Evolutionary conservation across 2,797 vertebrate species (phyloP).

Genomic region (Novumbra hubbsi): DNA sequence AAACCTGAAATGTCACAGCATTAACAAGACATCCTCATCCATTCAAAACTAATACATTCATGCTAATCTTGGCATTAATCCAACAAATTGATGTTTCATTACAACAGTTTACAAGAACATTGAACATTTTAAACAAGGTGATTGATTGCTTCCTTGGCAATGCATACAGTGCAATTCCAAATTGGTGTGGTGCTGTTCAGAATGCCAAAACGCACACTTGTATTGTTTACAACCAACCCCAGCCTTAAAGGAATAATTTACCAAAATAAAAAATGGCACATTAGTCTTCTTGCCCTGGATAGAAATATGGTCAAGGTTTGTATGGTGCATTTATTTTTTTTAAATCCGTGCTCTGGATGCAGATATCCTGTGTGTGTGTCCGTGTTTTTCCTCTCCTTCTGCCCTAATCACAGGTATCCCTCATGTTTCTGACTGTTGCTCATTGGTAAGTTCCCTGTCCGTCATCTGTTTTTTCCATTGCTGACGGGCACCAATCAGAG

Average conservation of each 20-base stretch:
- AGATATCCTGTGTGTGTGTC: too few species aligned
- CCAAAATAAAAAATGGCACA: background rate
- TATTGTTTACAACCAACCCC: background rate
- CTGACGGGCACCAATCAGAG: too few species aligned
- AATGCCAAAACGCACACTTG: slow-evolving; percentile 7
- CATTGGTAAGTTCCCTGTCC: too few species aligned
- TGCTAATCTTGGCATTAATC: slow-evolving; percentile 14
- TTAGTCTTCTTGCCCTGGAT: too few species aligned
- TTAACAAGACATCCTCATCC: slow-evolving; percentile 32
- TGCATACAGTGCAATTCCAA: slow-evolving; percentile 29
- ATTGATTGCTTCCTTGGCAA: slow-evolving; percentile 33
- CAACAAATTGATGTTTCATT: slow-evolving; percentile 32
- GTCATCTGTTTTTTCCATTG: too few species aligned
- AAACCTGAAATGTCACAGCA: slow-evolving; percentile 44
- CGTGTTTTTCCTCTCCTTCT: too few species aligned
- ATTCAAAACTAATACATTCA: slow-evolving; percentile 14
- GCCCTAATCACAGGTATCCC: too few species aligned
- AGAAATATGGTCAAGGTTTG: too few species aligned
- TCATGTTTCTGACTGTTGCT: too few species aligned
- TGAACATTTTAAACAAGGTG: slow-evolving; percentile 32
- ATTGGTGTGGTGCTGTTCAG: slow-evolving; percentile 17
- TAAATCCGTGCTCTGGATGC: too few species aligned
- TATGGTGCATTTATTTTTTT: too few species aligned
- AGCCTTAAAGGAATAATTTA: background rate
- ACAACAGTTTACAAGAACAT: slow-evolving; percentile 32